Percentiles rank a stretch among this genome's conserved stretches.
These are phyloP conservation scores for Rallus limicola DNA, from an alignment of 2,113 vertebrate genomes.

Conservation along the genomic window DNA sequence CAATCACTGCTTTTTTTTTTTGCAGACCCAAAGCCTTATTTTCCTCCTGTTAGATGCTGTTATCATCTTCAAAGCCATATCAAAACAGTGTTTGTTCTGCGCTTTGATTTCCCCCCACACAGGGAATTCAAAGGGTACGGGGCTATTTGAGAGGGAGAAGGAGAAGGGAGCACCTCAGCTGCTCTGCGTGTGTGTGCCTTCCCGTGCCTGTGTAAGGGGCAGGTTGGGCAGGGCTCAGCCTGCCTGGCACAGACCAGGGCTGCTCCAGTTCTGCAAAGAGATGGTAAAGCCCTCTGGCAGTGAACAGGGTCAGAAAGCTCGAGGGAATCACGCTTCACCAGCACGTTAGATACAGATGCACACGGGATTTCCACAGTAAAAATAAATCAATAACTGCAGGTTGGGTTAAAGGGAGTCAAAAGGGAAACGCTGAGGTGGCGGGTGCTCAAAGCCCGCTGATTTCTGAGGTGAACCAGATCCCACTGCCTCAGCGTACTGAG, in stretches of 20 bases:
- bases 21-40: slow-evolving; percentile 74
- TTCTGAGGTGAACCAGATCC: not conserved
- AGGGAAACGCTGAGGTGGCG: not conserved
- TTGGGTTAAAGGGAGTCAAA: not conserved
- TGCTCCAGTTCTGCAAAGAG: not conserved
- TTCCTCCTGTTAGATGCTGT: slow-evolving; percentile 83
- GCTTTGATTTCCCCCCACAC: slow-evolving; percentile 88
- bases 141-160: slow-evolving; percentile 82
- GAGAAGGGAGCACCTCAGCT: slow-evolving; percentile 79
- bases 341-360: not conserved
- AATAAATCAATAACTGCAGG: not conserved
- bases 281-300: not conserved
- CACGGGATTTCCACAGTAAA: not conserved
- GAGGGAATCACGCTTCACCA: rapidly evolving
- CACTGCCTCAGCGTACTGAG: rapidly evolving
- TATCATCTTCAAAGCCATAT: slow-evolving; percentile 91
- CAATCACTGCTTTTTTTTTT: slow-evolving; percentile 79
- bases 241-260: not conserved
- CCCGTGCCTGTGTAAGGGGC: slow-evolving; percentile 63
- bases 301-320: too few species aligned
- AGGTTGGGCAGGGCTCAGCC: slow-evolving; percentile 63
- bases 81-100: slow-evolving; percentile 93
- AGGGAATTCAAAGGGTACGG: slow-evolving; percentile 85
- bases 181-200: slow-evolving; percentile 82
- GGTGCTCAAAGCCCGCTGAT: not conserved